Evolutionary conservation across 30 jellyfish, hydroid and myxozoan genomes (phyloP).

Genomic region (Hydractinia symbiolongicarpus): DNA sequence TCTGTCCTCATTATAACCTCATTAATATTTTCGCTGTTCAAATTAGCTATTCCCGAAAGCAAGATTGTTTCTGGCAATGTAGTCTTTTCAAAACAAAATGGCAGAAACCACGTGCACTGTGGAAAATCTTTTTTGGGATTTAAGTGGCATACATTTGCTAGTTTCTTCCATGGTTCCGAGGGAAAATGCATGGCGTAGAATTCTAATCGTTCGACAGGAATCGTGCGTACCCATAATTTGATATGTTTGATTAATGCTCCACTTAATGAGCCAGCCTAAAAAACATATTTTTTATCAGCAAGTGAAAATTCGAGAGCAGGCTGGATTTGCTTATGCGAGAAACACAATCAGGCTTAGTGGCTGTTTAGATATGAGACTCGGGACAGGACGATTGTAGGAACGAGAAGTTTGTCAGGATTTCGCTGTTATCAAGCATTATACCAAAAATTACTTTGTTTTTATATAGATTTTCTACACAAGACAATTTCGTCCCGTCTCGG

Average conservation of each 20-base stretch:
- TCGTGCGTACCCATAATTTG: constrained; percentile 38
- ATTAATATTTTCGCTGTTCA: constrained; percentile 40
- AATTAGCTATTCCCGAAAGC: neutral
- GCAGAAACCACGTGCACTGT: constrained; percentile 62
- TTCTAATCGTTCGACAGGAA: constrained; percentile 36
- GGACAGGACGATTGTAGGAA: too few species aligned
- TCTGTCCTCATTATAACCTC: constrained; percentile 34
- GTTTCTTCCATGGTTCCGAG: constrained; percentile 56
- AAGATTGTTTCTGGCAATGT: neutral
- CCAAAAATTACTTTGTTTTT: too few species aligned
- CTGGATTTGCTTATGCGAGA: too few species aligned
- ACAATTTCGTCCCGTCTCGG: too few species aligned
- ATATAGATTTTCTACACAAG: too few species aligned
- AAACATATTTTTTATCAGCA: neutral
- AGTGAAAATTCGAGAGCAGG: too few species aligned
- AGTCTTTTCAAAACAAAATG: constrained; percentile 41
- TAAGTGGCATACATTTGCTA: constrained; percentile 56
- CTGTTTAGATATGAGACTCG: too few species aligned
- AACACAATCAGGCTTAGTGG: too few species aligned
- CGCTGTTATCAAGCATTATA: too few species aligned
- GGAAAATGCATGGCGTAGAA: constrained; percentile 54
- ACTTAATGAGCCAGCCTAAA: constrained; percentile 51
- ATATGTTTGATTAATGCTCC: constrained; percentile 40
- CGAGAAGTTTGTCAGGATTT: too few species aligned
- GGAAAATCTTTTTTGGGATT: constrained; percentile 58